A percentile compares a stretch with the other conserved stretches of the same genome.
Conservation (phyloP, 2,888 invertebrate genomes). For the Oasisia sp. region DNA sequence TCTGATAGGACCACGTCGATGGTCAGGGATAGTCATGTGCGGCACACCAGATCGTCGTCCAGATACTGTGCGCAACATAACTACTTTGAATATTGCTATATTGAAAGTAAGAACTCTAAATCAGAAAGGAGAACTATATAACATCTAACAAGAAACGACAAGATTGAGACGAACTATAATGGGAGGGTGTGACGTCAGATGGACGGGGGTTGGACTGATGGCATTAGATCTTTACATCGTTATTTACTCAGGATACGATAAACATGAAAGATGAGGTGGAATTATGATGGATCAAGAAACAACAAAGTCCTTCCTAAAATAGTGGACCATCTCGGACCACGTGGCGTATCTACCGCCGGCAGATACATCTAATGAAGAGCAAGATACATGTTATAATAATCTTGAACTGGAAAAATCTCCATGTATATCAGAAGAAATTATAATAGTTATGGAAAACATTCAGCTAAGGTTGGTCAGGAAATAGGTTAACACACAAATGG, state of each 20-base stretch:
- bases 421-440: neutral
- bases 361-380: neutral
- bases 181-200: too few relatives aligned
- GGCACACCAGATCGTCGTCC: too few relatives aligned
- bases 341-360: neutral
- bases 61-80: too few relatives aligned
- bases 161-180: too few relatives aligned
- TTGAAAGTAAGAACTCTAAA: too few relatives aligned
- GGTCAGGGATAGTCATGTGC: too few relatives aligned
- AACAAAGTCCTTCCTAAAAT: neutral
- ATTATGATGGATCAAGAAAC: neutral
- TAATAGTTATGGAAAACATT: neutral
- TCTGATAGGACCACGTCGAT: too few relatives aligned
- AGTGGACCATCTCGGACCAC: neutral
- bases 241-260: neutral
- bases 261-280: neutral
- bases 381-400: neutral
- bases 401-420: neutral
- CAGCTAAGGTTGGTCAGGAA: neutral
- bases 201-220: neutral
- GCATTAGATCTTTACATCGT: neutral
- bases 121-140: too few relatives aligned
- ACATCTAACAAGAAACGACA: too few relatives aligned
- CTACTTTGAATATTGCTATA: too few relatives aligned
- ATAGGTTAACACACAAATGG: neutral